Base-by-base conservation (phyloP, 2,113 vertebrate species). In the Hippolais icterina region DNA sequence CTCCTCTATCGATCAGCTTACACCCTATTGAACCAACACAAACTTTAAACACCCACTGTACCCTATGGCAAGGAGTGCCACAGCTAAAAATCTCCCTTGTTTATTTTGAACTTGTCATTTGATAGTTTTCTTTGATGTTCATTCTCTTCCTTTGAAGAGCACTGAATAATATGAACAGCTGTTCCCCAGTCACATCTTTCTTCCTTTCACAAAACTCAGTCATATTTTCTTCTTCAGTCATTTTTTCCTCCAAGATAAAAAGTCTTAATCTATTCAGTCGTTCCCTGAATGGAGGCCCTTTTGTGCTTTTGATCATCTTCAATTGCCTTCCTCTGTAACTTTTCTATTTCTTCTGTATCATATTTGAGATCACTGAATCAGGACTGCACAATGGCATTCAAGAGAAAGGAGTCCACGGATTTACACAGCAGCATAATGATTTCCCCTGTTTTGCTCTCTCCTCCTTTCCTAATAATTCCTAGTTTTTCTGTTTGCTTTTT, bases 261-360 rank as follows among this genome's bases (percentile, higher is more conserved):
- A 83, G 79, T 88, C 88, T 88, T 94, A 88, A 92, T 92, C 90
- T 92, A 86, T 94, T 92, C 85, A 90, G 79, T 54, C 83, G 35
- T 83, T 80, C 82, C 41, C 54, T 83, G 85, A 96, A 95, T 93
- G 79, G 88, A 90, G 63, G 50, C 61, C 66, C 68, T 93, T 95
- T 92, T 74, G 83, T 92, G 66, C 80, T 75, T 94, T 94, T 96
- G 92, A 96, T 96, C 95, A 92, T 90, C 88, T 90, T 92, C 83
- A 95, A 66, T 83, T 95, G 88, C 80, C 42, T 95, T 86, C 72
- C 68, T 80, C 90, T 90, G 64, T 93, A 96, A 82, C 90, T 91
- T 85, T 79, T 80, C 79, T 83, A 47, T 94, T 95, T 90, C 85
- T 92, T 80, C 83, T 80, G 12, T 86, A 92, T 92, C 46, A 12